phyloP scores from a whole-genome alignment of 2,888 invertebrate genomes.

The Nowickia ferox region DNA sequence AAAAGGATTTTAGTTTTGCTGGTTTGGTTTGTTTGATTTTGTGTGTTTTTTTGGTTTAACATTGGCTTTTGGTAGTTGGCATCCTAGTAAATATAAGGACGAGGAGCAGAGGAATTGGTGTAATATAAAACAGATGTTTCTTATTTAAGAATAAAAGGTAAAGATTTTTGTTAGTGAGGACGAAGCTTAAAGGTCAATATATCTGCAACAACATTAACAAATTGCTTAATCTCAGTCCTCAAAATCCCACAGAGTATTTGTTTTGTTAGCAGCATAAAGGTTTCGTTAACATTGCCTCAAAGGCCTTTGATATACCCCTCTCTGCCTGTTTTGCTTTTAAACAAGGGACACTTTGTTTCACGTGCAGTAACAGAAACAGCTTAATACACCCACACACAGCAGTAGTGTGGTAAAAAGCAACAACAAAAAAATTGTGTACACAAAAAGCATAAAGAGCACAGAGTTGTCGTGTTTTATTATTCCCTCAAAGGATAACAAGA shows the following conservation, averaged over 20 bases:
- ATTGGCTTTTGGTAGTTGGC: constrained; percentile 60
- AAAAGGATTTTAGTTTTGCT: constrained; percentile 69
- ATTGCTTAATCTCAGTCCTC: constrained; percentile 5
- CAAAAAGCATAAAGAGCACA: constrained; percentile 63
- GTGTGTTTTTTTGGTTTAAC: constrained; percentile 62
- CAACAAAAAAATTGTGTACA: constrained; percentile 28
- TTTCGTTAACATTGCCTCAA: constrained; percentile 56
- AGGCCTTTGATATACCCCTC: constrained; percentile 29
- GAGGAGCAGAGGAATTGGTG: neutral
- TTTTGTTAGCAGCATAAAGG: constrained; percentile 40
- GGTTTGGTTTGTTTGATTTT: constrained; percentile 64
- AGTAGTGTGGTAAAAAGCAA: constrained; percentile 44
- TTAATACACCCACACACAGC: constrained; percentile 17
- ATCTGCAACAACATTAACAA: neutral
- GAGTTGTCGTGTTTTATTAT: constrained; percentile 70
- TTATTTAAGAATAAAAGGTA: neutral
- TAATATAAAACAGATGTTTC: neutral
- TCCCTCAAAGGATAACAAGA: constrained; percentile 72
- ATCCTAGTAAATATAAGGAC: constrained; percentile 45
- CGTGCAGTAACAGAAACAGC: constrained; percentile 6
- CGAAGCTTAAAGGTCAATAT: too few species aligned
- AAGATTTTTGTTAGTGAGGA: too few species aligned
- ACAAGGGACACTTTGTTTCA: constrained; percentile 67
- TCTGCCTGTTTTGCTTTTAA: neutral
- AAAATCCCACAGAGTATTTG: constrained; percentile 20